Evolutionary conservation across 1,140 invertebrate genomes (phyloP), one percentile per base, ranked within the genome.

Genomic region (Pantala flavescens): DNA sequence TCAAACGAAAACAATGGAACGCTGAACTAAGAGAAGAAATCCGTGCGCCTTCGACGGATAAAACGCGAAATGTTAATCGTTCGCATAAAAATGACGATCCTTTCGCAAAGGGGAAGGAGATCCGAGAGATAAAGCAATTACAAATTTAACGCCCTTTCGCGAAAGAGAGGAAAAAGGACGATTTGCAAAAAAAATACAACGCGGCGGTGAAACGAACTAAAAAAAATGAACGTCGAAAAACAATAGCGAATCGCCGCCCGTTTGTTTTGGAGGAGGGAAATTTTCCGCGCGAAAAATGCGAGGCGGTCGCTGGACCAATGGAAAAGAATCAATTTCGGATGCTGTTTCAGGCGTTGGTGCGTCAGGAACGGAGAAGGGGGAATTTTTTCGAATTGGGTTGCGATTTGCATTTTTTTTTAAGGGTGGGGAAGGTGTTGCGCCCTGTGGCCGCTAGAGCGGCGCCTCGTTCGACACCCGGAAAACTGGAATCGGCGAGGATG

Each of bases 231-330:
- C 28, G 28, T 2, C 49, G n/a, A 63, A 63, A 63, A 63, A 21
- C 49, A 21, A 63, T 63, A 63, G 49, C 49, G 49, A 19, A 1
- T 63, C 49, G 49, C 49, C 5, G 49, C n/a, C 49, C 49, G 49
- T 63, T 63, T 21, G 49, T 21, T 36, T 36, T 16, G 49, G 49
- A 19, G 49, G 14, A 63, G 49, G 49, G 12, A 63, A 21, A 63
- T 63, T 63, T 63, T 63, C 49, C 49, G 49, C n/a, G 16, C 49
- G 49, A 63, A 63, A 63, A 63, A 63, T 63, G 49, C 49, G 49
- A 63, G 14, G 3, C n/a, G 49, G 49, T 21, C 16, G 49, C 3
- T 63, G 49, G 49, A 21, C 49, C 49, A 16, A 63, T 19, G 14
- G 49, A 21, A 49, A 63, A 21, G 49, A 63, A 63, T 63, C 49